Evolutionary conservation across 1,140 invertebrate genomes (phyloP).

Genomic region (Procambarus virginalis): DNA sequence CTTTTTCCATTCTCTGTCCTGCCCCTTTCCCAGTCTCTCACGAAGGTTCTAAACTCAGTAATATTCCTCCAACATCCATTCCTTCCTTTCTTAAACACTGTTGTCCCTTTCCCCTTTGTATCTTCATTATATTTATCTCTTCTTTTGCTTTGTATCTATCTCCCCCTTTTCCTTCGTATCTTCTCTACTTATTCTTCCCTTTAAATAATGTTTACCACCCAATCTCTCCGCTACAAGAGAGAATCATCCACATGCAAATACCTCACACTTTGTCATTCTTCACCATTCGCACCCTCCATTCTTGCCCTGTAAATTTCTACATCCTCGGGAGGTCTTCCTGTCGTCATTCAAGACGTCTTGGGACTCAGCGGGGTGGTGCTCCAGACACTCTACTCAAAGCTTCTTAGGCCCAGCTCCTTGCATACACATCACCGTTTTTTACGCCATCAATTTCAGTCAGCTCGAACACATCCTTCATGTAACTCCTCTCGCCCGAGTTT

Average conservation of each 20-base stretch:
- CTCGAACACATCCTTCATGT: not conserved
- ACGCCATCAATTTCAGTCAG: constrained; percentile 12
- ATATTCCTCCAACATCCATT: not conserved
- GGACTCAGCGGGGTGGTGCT: not conserved
- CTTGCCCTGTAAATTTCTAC: not conserved
- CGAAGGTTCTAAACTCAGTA: no score
- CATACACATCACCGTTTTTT: constrained; percentile 12
- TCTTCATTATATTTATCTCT: no score
- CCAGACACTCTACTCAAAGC: not conserved
- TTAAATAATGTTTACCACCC: no score
- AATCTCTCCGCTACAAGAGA: not conserved
- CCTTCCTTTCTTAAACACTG: not conserved
- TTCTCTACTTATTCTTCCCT: not conserved
- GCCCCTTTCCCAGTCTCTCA: no score
- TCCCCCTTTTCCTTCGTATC: not conserved
- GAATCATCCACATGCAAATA: not conserved
- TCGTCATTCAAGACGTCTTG: not conserved
- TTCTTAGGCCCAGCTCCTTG: constrained; percentile 9
- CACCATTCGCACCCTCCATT: not conserved
- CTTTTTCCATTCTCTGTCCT: no score
- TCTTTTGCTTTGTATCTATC: not conserved
- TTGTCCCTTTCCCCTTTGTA: not conserved
- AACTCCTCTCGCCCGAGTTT: not conserved
- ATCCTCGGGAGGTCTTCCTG: not conserved
- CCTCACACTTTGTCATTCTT: constrained; percentile 13